phyloP scores from a whole-genome alignment of 1,140 invertebrate species.

The Agrilus planipennis region DNA sequence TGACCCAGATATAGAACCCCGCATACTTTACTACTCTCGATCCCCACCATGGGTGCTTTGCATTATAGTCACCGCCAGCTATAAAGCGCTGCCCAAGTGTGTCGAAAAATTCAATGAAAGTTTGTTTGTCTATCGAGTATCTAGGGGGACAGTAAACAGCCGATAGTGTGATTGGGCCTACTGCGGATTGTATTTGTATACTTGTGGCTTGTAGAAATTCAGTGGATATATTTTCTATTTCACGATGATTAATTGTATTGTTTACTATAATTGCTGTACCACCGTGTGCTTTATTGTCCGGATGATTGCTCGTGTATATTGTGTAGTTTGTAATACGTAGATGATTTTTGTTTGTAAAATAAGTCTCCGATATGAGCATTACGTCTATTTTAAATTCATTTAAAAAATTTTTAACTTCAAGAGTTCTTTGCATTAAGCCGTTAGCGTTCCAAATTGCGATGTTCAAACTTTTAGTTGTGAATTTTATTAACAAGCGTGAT shows the following conservation, averaged over 20 bases:
- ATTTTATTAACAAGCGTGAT: too few species aligned
- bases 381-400: neutral
- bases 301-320: conserved; percentile 16
- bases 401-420: conserved; percentile 1
- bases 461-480: too few species aligned
- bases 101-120: neutral
- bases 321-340: conserved; percentile 16
- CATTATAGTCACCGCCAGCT: conserved; percentile 1
- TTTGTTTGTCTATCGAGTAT: neutral
- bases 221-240: conserved; percentile 5
- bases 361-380: conserved; percentile 2
- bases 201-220: conserved; percentile 16
- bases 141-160: neutral
- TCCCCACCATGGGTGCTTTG: neutral
- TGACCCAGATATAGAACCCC: too few species aligned
- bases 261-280: conserved; percentile 19
- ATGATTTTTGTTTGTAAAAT: neutral
- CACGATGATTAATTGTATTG: conserved; percentile 13
- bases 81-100: neutral
- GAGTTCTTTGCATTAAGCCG: neutral
- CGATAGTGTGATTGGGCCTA: neutral
- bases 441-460: conserved; percentile 5
- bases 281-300: conserved; percentile 19
- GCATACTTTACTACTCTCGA: neutral
- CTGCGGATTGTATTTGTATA: neutral